Conservation (phyloP, 2,888 invertebrate species). For the Creontiades dilutus region DNA sequence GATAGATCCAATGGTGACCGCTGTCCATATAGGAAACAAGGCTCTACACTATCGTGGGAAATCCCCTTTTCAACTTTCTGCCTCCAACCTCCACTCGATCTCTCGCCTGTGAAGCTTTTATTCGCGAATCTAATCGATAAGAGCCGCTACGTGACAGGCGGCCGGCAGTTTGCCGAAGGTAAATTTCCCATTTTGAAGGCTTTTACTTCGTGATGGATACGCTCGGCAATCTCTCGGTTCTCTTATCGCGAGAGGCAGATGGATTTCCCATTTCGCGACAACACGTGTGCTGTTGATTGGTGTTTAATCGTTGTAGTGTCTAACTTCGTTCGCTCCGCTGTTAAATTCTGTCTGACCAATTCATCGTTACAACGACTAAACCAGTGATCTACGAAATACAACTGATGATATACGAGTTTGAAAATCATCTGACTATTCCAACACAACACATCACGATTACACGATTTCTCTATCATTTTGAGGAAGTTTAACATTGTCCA, state of each 20-base stretch:
- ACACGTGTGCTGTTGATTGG: not conserved
- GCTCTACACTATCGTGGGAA: not conserved
- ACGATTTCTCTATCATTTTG: too few species aligned
- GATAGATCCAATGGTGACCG: not conserved
- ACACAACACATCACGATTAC: too few species aligned
- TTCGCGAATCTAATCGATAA: conserved; percentile 14
- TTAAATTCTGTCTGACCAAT: too few species aligned
- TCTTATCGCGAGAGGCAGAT: not conserved
- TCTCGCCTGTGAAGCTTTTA: not conserved
- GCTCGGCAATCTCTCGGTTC: not conserved
- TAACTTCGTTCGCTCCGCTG: not conserved
- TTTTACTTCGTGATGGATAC: not conserved
- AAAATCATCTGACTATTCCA: too few species aligned
- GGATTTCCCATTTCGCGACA: not conserved
- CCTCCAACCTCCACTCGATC: not conserved
- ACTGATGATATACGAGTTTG: too few species aligned
- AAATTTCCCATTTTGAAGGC: conserved; percentile 1
- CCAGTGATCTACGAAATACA: too few species aligned
- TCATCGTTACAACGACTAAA: too few species aligned
- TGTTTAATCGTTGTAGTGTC: not conserved
- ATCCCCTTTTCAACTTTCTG: not conserved
- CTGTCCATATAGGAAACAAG: not conserved
- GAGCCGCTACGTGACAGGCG: conserved; percentile 24
- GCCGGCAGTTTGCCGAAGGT: not conserved
- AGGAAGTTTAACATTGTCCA: not conserved